These are phyloP conservation scores for Gallinago nigripennis DNA, from an alignment of 2,797 vertebrate genomes.

Conservation along the genomic window DNA sequence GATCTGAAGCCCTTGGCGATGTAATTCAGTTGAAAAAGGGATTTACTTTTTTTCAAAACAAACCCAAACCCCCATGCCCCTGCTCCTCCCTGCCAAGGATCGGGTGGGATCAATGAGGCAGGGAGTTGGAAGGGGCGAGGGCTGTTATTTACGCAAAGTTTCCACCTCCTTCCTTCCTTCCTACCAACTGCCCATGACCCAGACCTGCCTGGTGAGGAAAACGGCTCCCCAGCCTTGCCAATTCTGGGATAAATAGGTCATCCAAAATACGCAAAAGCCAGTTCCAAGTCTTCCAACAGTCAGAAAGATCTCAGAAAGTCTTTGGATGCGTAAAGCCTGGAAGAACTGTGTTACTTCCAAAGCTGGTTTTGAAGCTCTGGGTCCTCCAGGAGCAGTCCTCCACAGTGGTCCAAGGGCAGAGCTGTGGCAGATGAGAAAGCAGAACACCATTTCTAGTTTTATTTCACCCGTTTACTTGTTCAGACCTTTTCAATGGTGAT, in stretches of 20 bases:
- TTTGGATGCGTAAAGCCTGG: not conserved
- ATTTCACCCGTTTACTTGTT: not conserved
- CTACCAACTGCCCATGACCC: constrained; percentile 42
- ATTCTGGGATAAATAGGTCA: constrained; percentile 53
- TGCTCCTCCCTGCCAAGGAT: constrained; percentile 6
- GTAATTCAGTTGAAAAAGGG: not conserved
- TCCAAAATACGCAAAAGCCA: constrained; percentile 54
- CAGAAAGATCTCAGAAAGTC: not conserved
- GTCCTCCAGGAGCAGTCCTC: not conserved
- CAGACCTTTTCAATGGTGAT: not conserved
- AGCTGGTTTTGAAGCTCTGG: not conserved
- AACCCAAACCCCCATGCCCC: not conserved
- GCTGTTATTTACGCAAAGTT: not conserved
- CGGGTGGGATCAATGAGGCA: not conserved
- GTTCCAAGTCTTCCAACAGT: constrained; percentile 40
- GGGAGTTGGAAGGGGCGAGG: not conserved
- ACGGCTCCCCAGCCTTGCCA: constrained; percentile 18
- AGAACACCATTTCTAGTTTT: not conserved
- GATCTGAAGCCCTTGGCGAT: constrained; percentile 21
- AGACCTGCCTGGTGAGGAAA: constrained; percentile 57
- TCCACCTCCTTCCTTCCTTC: constrained; percentile 63
- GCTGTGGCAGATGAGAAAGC: not conserved
- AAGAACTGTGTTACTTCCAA: not conserved
- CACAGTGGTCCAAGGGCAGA: not conserved
- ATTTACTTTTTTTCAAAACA: not conserved